A percentile compares a stretch with the other conserved stretches of the same genome.
Conservation (phyloP, 2,113 vertebrate genomes). For the Dicrurus megarhynchus region DNA sequence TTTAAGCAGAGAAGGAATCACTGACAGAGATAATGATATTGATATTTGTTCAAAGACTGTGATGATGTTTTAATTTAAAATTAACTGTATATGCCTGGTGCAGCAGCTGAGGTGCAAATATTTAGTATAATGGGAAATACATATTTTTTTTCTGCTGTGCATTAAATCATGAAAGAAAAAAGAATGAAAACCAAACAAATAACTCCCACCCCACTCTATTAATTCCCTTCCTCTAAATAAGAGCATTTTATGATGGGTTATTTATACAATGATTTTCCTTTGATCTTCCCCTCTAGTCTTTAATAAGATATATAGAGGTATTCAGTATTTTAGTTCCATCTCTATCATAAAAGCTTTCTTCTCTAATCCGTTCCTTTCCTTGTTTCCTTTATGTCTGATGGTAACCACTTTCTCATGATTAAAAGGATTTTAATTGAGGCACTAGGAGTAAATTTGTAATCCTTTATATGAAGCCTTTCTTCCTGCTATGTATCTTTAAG, state of each 20-base stretch:
- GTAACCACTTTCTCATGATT: constrained; percentile 48
- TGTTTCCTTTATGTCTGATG: constrained; percentile 5
- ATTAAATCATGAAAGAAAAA: constrained; percentile 27
- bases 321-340: constrained; percentile 29
- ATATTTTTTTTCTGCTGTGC: neutral
- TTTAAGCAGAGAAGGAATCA: constrained; percentile 37
- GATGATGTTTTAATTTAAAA: constrained; percentile 51
- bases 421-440: constrained; percentile 83
- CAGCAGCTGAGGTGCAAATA: constrained; percentile 19
- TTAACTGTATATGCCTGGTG: neutral
- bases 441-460: constrained; percentile 69
- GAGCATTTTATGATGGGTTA: neutral
- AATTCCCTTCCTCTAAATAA: constrained; percentile 19
- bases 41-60: constrained; percentile 44
- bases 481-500: constrained; percentile 58
- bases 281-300: constrained; percentile 44
- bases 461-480: constrained; percentile 67
- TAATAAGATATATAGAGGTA: constrained; percentile 1
- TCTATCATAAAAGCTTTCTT: constrained; percentile 26
- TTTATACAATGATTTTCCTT: constrained; percentile 44
- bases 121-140: neutral
- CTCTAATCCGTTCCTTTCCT: neutral
- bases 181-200: constrained; percentile 29
- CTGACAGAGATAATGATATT: constrained; percentile 49
- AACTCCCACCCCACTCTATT: neutral